Evolutionary conservation across 2,113 vertebrate species (phyloP), one percentile per base, ranked within the genome.

Genomic region (Lophotis ruficrista): DNA sequence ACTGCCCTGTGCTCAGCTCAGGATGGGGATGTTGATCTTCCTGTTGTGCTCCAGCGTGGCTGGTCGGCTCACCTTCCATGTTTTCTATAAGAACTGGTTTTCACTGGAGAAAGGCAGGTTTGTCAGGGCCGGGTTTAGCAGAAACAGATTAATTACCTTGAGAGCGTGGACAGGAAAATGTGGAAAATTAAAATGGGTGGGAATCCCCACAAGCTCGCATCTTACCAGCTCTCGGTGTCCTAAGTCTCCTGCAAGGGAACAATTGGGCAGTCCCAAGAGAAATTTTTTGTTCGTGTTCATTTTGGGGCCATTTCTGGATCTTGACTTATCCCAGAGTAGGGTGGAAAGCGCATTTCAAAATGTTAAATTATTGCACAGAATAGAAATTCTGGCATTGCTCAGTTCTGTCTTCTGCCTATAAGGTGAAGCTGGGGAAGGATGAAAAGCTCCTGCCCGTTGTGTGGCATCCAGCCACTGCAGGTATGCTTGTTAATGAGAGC

Each of bases 21-120:
- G 33, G 51, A 2, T 4, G 5, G 14, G 33, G n/a, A 1, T 9
- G 8, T 12, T 35, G 41, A 14, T 15, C 37, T 62, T 57, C 35
- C 77, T 4, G 0, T 19, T 0, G 0, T 16, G 48, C 53, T 25
- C 0, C 0, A 24, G 19, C 1, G 0, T 1, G 3, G 37, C 21
- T 23, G 48, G 14, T 23, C 2, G 1, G 6, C 13, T 38, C 41
- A 7, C 38, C 72, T 64, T 41, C 64, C 18, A 3, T 0, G 0
- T 18, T 25, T 56, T 54, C 47, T 48, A 50, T 18, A 14, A 38
- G 38, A 43, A 13, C 3, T 37, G 20, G 0, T 12, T 72, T 91
- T 53, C 3, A 1, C 13, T 81, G 45, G 37, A n/a, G 91, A 21
- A 62, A 38, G 19, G 23, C 22, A 33, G 21, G 24, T 79, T 72